Conservation (phyloP, 2,888 invertebrate genomes). For the Oscheius sp. region DNA sequence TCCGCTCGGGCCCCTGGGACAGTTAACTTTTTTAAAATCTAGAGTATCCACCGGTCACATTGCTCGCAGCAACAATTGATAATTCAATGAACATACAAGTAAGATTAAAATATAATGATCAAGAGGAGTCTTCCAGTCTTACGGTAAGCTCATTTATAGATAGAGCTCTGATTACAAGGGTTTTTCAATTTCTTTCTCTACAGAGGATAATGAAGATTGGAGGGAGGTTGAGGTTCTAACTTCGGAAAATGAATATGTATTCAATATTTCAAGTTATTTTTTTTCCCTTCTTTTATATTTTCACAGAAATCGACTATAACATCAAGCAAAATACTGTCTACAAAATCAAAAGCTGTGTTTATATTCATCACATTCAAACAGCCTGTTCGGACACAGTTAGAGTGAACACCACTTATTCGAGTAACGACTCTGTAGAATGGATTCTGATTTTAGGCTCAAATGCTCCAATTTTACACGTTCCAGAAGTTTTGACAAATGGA, state of each 20-base stretch:
- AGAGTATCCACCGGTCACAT: neutral
- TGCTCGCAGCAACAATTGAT: slow-evolving; percentile 20
- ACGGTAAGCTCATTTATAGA: neutral
- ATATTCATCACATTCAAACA: slow-evolving; percentile 40
- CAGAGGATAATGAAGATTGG: slow-evolving; percentile 20
- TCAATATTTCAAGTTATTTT: neutral
- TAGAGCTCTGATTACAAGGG: neutral
- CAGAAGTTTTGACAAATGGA: slow-evolving; percentile 42
- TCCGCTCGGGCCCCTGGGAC: neutral
- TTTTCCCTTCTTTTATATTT: neutral
- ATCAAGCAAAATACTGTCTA: slow-evolving; percentile 27
- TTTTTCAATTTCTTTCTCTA: slow-evolving; percentile 24
- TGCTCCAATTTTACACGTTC: slow-evolving; percentile 39
- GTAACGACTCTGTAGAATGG: slow-evolving; percentile 3
- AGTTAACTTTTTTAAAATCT: neutral
- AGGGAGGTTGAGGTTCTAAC: slow-evolving; percentile 14
- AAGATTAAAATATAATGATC: slow-evolving; percentile 4
- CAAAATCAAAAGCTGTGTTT: slow-evolving; percentile 36
- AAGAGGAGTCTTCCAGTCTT: slow-evolving; percentile 1
- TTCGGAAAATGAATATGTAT: neutral
- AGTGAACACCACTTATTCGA: slow-evolving; percentile 34
- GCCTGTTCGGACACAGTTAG: slow-evolving; percentile 32
- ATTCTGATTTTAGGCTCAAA: slow-evolving; percentile 23
- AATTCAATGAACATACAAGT: slow-evolving; percentile 22
- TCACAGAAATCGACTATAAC: slow-evolving; percentile 15